A percentile compares a stretch with the other conserved stretches of the same genome.
These are phyloP conservation scores for Stomorhina lunata DNA, from an alignment of 2,888 invertebrate genomes.

Conservation along the genomic window DNA sequence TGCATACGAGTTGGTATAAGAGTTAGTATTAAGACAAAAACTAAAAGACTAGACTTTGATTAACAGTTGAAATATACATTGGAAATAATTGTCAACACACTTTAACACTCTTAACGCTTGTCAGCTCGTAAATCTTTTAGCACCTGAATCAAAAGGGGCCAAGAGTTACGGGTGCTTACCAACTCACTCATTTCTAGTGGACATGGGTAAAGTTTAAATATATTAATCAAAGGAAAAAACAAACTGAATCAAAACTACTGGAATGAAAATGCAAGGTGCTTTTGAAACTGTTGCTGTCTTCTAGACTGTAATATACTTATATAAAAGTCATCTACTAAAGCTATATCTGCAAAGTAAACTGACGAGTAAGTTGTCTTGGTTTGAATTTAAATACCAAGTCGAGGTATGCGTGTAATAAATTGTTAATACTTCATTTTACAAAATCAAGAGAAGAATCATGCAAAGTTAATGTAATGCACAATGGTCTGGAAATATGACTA, in stretches of 20 bases:
- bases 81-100: slow-evolving; percentile 66
- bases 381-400: slow-evolving; percentile 49
- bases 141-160: slow-evolving; percentile 55
- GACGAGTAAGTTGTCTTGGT: slow-evolving; percentile 8
- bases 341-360: slow-evolving; percentile 15
- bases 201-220: neutral
- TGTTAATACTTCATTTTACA: slow-evolving; percentile 22
- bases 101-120: slow-evolving; percentile 66
- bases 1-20: neutral
- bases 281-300: slow-evolving; percentile 12
- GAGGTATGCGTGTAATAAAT: slow-evolving; percentile 58
- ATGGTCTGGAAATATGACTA: neutral
- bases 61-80: slow-evolving; percentile 64
- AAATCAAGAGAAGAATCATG: neutral
- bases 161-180: slow-evolving; percentile 10
- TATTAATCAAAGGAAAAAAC: neutral
- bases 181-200: neutral
- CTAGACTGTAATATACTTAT: neutral
- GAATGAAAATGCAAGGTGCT: slow-evolving; percentile 58
- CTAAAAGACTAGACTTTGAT: slow-evolving; percentile 49
- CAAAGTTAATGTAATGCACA: slow-evolving; percentile 6
- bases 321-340: too few relatives aligned
- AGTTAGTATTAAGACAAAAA: neutral
- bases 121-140: slow-evolving; percentile 67
- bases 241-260: slow-evolving; percentile 23